Evolutionary conservation across 2,113 vertebrate genomes (phyloP).

Genomic region (Alosa alosa): DNA sequence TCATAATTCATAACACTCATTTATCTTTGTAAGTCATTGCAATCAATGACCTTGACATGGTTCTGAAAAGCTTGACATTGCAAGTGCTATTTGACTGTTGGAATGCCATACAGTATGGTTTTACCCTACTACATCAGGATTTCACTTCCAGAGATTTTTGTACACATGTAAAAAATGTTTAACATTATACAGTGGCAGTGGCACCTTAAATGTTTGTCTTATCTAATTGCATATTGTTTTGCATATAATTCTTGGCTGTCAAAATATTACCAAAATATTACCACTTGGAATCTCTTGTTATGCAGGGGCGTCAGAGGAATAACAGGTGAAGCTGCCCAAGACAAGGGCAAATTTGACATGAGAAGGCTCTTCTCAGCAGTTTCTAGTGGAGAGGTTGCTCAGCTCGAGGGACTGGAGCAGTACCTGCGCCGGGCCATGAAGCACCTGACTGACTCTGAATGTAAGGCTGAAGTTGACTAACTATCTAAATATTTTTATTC

Average conservation of each 20-base stretch:
- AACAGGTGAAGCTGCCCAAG: conserved; percentile 49
- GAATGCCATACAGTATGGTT: not conserved
- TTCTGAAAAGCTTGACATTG: too few species aligned
- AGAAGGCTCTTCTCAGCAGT: conserved; percentile 82
- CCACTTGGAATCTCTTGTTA: conserved; percentile 50
- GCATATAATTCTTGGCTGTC: not conserved
- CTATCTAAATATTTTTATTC: not conserved
- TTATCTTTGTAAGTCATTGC: too few species aligned
- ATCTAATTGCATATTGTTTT: not conserved
- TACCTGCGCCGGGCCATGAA: conserved; percentile 80
- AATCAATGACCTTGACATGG: too few species aligned
- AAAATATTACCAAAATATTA: not conserved
- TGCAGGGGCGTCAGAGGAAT: conserved; percentile 57
- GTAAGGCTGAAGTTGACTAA: conserved; percentile 66
- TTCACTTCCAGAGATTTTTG: too few species aligned
- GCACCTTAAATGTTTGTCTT: not conserved
- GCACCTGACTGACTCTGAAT: conserved; percentile 81
- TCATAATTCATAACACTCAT: not conserved
- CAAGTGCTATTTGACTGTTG: not conserved
- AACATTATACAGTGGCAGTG: too few species aligned
- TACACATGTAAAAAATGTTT: too few species aligned
- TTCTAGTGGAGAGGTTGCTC: conserved; percentile 73
- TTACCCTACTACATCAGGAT: too few species aligned
- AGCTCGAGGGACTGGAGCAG: conserved; percentile 76
- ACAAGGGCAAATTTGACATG: conserved; percentile 50